Base-by-base conservation (phyloP, 1,140 invertebrate species). In the Drosophila aff. region DNA sequence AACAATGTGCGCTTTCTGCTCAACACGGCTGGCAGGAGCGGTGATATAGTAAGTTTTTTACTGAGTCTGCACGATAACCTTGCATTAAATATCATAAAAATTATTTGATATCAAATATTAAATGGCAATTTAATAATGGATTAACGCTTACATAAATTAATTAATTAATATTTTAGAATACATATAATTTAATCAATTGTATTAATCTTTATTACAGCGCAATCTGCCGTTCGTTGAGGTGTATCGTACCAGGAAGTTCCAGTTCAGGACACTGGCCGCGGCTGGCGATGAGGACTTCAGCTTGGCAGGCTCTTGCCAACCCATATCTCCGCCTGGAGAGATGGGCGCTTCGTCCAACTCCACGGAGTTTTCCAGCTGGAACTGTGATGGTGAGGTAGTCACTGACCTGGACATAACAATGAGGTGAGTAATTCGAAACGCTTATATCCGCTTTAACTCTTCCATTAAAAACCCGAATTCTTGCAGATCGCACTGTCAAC, bases 301-400 rank as follows among this genome's bases (percentile, higher is more conserved):
- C 58, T 79, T 92, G 55, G 92, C 92, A 26, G 91, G 91, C 21
- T 91, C 91, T 58, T 85, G 79, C 49, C 78, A 91, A 74, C 82
- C 78, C 40, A 93, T 93, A 61, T 46, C 81, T 6, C 72, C 81
- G 41, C 62, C 28, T 21, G 63, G 64, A 47, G 66, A 76, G 33
- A 36, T 77, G 38, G 57, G 74, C 15, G 53, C 75, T 38, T 72
- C 73, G 26, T 43, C 61, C 7, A 38, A 57, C 10, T 46, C 61
- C 7, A 53, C 76, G 8, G 66, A 78, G 33, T 82, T 94, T 61
- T 96, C 95, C 79, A 95, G 96, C 23, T 98, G 97, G 97, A 97
- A 98, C 87, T 97, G 97, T 94, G 97, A 98, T 93, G 97, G 97
- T 11, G 97, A 98, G 92, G 93, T 97, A 21, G 93, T 97, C 49